Evolutionary conservation across 2,113 vertebrate species (phyloP).

Genomic region (Melanocharis versteri): DNA sequence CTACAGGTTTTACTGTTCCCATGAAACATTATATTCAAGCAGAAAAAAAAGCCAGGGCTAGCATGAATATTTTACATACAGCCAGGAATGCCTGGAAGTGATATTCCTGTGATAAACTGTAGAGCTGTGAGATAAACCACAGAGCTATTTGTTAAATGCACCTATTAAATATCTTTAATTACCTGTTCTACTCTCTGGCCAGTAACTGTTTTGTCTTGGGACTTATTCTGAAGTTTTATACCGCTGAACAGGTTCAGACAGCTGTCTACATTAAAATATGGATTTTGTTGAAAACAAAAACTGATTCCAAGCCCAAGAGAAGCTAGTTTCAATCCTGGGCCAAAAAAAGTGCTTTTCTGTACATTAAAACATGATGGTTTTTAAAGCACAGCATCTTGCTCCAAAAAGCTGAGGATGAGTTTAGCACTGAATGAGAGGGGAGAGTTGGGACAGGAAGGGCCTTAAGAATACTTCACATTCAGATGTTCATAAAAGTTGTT

Average conservation of each 20-base stretch:
- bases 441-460: neutral
- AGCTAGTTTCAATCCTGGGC: neutral
- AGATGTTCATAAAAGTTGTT: neutral
- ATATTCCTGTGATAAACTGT: neutral
- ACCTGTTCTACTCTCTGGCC: neutral
- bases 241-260: neutral
- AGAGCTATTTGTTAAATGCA: neutral
- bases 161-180: neutral
- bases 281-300: neutral
- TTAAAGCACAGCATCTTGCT: neutral
- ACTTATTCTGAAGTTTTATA: neutral
- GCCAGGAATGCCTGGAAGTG: neutral
- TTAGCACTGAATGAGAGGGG: neutral
- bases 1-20: neutral
- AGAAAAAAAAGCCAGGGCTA: neutral
- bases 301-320: neutral
- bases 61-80: neutral
- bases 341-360: neutral
- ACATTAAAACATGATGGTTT: neutral
- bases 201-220: neutral
- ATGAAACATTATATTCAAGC: neutral
- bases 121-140: neutral
- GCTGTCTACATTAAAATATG: neutral
- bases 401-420: neutral
- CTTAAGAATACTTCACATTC: neutral